Conservation (phyloP, 2,888 invertebrate genomes). For the Yponomeuta sedellus region DNA sequence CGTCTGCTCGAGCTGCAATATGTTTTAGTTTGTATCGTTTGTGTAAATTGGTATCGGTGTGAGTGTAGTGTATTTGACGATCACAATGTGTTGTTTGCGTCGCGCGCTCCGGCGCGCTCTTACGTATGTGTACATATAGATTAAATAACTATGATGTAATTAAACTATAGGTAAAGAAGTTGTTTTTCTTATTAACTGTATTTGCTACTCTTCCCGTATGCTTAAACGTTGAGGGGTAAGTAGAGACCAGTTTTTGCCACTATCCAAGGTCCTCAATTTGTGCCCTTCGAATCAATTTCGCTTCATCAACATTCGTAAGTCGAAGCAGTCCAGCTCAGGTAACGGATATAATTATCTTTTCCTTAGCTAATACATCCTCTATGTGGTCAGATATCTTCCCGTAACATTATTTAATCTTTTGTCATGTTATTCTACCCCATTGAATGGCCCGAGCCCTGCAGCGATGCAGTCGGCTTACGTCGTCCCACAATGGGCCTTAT, state of each 20-base stretch:
- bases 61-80: slow-evolving; percentile 1
- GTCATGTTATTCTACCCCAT: too few relatives aligned
- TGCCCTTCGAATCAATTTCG: too few relatives aligned
- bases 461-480: background rate
- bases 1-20: background rate
- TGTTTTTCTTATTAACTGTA: background rate
- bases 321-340: background rate
- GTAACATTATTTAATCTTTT: too few relatives aligned
- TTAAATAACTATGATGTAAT: background rate
- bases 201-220: background rate
- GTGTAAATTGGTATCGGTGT: slow-evolving; percentile 2
- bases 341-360: background rate
- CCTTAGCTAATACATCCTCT: too few relatives aligned
- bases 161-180: background rate
- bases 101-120: background rate
- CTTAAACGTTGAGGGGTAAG: background rate
- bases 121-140: slow-evolving; percentile 6
- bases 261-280: background rate
- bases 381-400: too few relatives aligned
- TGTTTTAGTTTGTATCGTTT: background rate
- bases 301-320: background rate
- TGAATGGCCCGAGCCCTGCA: background rate
- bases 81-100: slow-evolving; percentile 3
- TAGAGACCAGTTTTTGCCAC: too few relatives aligned
- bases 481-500: background rate